Base-by-base conservation (phyloP, 2,797 vertebrate species). In the Microctenopoma steveboyesi region DNA sequence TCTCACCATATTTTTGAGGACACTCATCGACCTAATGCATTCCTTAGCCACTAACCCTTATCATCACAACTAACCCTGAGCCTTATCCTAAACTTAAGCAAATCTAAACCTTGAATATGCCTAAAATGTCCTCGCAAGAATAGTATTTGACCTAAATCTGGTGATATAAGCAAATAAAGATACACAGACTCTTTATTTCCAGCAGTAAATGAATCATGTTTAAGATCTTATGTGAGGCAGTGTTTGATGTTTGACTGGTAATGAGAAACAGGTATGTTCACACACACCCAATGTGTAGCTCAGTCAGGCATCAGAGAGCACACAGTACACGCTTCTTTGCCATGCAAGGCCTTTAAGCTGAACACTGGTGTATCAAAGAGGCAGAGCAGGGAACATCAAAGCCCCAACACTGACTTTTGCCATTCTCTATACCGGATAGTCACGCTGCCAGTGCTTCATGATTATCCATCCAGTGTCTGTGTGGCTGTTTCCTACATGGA, bases 341-440 rank as follows among this genome's bases (percentile, higher is more conserved):
- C 73, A 74, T 45, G 58, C 69, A 16, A 58, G 71, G 67, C 60
- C 85, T 84, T 82, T 59, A 84, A 74, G 64, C 47, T 72, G 56
- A 67, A 77, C 74, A 62, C 69, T 85, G 85, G 62, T 48, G 72
- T 74, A 87, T 90, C 81, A 90, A 91, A 90, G 86, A 76, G 63
- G 51, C 59, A 83, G 82, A 83, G 45, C 54, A 63, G 64, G 62
- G 45, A 71, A 81, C 78, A 91, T 92, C 85, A 92, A 92, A 92
- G 88, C 70, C 43, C 47, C 40, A 27, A 65, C 53, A 52, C 64
- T 37, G 61, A 61, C 57, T 79, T 73, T 83, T 85, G 86, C 66
- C 62, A 45, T 72, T 62, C 69, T 64, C 62, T 52, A 56, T 82
- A 75, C 80, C 73, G 82, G 70, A 74, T 81, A 62, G 63, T 62